Evolutionary conservation across 1,140 invertebrate species (phyloP), one percentile per base, ranked within the genome.

Genomic region (Delia radicum): DNA sequence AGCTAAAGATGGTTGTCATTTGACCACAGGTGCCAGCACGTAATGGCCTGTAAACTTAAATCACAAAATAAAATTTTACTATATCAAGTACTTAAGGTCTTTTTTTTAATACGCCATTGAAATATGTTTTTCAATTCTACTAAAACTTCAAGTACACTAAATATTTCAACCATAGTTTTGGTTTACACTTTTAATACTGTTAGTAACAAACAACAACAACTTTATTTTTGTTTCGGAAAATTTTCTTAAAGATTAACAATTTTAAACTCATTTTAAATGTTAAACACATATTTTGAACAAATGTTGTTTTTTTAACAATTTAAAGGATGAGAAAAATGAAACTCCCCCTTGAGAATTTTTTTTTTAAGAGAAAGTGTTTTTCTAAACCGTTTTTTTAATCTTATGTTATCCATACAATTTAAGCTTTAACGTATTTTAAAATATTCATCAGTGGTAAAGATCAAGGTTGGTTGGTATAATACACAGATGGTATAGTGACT

Each of bases 11-110:
- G 65, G 29, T 69, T 69, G 65, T 69, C 65, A 69, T 69, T 69
- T 69, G 65, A 69, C 65, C 65, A 69, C 65, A 69, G 65, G 65
- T 69, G 65, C 65, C 65, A 33, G 65, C 65, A 69, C 65, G 48
- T 55, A 55, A 55, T 55, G 48, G 48, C 48, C 18, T 55, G 48
- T 55, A 55, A 55, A 55, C 48, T 55, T 55, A 55, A 55, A 55
- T 55, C 18, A 55, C 48, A 55, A 55, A 21, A 55, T 21, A 55
- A 18, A 55, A 42, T 42, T 42, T 42, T 42, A 13, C 37, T 15
- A 42, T 42, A 42, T 15, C 37, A 42, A 42, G 37, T 42, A 42
- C 37, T n/a, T n/a, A n/a, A n/a, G n/a, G n/a, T n/a, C n/a, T n/a
- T 42, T 42, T 15, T 15, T 15, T 42, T 42, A 15, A 42, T 42